Percentiles rank a stretch among this genome's conserved stretches.
Conservation (phyloP, 2,888 invertebrate genomes). For the Nowickia ferox region DNA sequence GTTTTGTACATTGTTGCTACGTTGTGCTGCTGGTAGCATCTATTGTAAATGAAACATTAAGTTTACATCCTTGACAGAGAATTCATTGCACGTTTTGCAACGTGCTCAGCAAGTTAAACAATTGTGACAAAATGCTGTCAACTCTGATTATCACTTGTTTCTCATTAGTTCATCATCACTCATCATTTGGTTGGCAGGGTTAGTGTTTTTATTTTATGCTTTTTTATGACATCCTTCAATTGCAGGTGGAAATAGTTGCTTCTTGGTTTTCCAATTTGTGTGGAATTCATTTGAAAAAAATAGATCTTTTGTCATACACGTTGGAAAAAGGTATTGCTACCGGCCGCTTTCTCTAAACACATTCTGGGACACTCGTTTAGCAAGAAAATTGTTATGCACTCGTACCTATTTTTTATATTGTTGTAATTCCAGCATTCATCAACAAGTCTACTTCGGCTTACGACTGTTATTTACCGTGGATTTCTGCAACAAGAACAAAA, state of each 20-base stretch:
- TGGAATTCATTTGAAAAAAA: neutral
- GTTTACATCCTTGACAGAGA: slow-evolving; percentile 20
- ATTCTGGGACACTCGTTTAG: too few species aligned
- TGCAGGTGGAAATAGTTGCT: neutral
- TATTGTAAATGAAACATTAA: slow-evolving; percentile 65
- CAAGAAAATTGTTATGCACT: too few species aligned
- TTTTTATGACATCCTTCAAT: neutral
- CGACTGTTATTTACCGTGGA: too few species aligned
- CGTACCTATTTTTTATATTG: too few species aligned
- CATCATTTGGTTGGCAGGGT: slow-evolving; percentile 49
- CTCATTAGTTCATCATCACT: slow-evolving; percentile 71
- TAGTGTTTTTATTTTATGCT: slow-evolving; percentile 15
- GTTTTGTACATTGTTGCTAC: neutral
- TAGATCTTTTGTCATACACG: too few species aligned
- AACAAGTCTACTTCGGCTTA: too few species aligned
- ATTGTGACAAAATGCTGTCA: slow-evolving; percentile 71
- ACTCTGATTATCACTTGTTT: slow-evolving; percentile 71
- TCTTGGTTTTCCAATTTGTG: neutral
- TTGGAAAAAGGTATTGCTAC: too few species aligned
- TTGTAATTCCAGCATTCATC: too few species aligned
- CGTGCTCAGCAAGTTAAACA: slow-evolving; percentile 68
- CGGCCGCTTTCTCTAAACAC: too few species aligned
- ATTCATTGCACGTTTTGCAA: slow-evolving; percentile 68
- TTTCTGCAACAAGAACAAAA: too few species aligned
- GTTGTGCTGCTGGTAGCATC: slow-evolving; percentile 3